These are phyloP conservation scores for Drosophila lini DNA, from an alignment of 1,140 invertebrate genomes.

Conservation along the genomic window DNA sequence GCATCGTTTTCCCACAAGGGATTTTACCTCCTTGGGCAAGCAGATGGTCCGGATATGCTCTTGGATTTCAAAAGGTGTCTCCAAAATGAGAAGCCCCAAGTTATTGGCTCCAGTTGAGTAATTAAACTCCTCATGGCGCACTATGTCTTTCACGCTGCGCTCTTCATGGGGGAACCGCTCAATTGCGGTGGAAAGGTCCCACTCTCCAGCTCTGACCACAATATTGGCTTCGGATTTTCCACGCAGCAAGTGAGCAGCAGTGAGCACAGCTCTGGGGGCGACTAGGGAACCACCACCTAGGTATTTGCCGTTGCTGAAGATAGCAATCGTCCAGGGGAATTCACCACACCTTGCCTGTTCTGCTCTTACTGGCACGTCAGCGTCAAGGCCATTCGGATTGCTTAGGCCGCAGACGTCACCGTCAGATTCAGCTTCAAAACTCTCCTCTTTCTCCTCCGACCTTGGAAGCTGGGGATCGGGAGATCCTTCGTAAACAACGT, in stretches of 20 bases:
- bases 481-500: too few relatives aligned
- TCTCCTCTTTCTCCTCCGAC: too few relatives aligned
- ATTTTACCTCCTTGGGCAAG: background rate
- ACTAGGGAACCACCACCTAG: conserved; percentile 12
- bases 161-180: background rate
- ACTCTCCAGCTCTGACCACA: conserved; percentile 25
- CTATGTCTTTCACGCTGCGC: background rate
- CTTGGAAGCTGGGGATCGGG: too few relatives aligned
- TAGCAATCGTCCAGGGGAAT: conserved; percentile 10
- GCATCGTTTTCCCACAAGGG: background rate
- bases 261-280: conserved; percentile 5
- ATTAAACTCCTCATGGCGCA: background rate
- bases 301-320: background rate
- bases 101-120: background rate
- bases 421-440: too few relatives aligned
- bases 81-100: conserved; percentile 3
- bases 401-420: background rate
- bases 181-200: background rate
- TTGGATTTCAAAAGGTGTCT: background rate
- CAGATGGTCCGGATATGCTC: conserved; percentile 23
- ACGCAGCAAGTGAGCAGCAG: background rate
- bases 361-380: accelerated
- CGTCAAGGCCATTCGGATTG: background rate
- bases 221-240: background rate
- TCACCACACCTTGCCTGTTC: background rate